Conservation (phyloP, 1,140 invertebrate genomes). For the Apis mellifera region DNA sequence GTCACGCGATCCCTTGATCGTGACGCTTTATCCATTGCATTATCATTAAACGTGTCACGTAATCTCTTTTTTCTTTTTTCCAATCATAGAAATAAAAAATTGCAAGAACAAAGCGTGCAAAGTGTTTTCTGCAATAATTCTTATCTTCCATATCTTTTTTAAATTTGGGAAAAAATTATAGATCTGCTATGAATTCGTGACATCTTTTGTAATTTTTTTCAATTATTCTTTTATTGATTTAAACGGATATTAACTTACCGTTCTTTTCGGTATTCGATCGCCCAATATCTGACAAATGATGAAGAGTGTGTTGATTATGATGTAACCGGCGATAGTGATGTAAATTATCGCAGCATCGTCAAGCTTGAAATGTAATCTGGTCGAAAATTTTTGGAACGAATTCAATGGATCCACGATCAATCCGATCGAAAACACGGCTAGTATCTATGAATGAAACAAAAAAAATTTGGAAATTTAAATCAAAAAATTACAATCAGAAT, state of each 20-base stretch:
- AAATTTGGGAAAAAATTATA: too few species aligned
- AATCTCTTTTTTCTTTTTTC: neutral
- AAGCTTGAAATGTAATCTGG: slow-evolving; percentile 78
- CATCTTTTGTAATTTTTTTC: neutral
- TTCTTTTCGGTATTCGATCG: slow-evolving; percentile 86
- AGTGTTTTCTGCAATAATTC: too few species aligned
- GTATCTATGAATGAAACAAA: slow-evolving; percentile 68
- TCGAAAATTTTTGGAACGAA: slow-evolving; percentile 72
- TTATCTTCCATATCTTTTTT: too few species aligned
- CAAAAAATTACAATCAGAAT: too few species aligned
- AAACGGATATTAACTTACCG: slow-evolving; percentile 70
- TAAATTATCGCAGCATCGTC: slow-evolving; percentile 83
- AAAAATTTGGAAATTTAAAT: neutral
- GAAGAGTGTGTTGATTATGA: slow-evolving; percentile 85
- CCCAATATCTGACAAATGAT: slow-evolving; percentile 83
- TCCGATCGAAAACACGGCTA: slow-evolving; percentile 81
- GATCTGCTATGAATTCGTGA: neutral
- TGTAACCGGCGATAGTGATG: slow-evolving; percentile 82
- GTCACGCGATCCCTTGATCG: slow-evolving; percentile 40
- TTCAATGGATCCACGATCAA: slow-evolving; percentile 83
- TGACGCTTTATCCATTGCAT: slow-evolving; percentile 14
- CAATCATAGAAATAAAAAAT: too few species aligned
- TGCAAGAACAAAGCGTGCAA: too few species aligned
- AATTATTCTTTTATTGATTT: neutral
- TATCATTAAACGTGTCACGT: neutral